These are phyloP conservation scores for Heterotis niloticus DNA, from an alignment of 2,113 vertebrate genomes.

Conservation along the genomic window DNA sequence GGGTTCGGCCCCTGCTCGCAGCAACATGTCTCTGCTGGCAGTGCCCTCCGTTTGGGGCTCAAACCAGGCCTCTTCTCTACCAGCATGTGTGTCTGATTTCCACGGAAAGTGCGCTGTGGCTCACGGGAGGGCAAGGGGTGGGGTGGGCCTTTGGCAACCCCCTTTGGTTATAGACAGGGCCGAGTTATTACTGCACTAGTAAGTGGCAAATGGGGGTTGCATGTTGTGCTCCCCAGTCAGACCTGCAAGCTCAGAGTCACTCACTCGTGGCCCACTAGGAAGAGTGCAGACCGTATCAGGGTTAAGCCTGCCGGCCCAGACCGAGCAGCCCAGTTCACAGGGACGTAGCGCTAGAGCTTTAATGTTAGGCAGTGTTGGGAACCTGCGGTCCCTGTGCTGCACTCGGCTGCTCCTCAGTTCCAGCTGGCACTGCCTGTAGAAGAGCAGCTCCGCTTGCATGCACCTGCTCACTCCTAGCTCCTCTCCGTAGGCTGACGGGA, in stretches of 20 bases:
- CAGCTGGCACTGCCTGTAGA: not conserved
- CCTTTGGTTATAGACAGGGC: too few species aligned
- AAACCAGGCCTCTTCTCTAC: not conserved
- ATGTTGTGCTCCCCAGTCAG: too few species aligned
- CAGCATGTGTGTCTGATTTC: not conserved
- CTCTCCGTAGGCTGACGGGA: too few species aligned
- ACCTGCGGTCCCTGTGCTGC: not conserved
- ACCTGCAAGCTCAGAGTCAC: too few species aligned
- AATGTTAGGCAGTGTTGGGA: not conserved
- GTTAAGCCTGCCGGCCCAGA: not conserved
- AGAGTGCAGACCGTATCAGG: not conserved
- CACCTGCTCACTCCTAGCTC: not conserved
- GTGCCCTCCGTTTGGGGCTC: not conserved
- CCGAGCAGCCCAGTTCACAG: not conserved
- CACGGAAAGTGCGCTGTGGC: not conserved
- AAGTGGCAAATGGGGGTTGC: too few species aligned
- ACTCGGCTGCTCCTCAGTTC: too few species aligned
- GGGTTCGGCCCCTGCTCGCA: not conserved
- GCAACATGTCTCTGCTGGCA: too few species aligned
- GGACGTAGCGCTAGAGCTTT: not conserved
- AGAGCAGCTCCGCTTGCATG: too few species aligned
- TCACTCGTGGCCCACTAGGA: not conserved
- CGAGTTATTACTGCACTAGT: too few species aligned
- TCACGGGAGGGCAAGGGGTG: not conserved
- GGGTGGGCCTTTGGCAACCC: too few species aligned